These are phyloP conservation scores for Babyrousa celebensis DNA, from an alignment of 2,797 vertebrate genomes.

Conservation along the genomic window DNA sequence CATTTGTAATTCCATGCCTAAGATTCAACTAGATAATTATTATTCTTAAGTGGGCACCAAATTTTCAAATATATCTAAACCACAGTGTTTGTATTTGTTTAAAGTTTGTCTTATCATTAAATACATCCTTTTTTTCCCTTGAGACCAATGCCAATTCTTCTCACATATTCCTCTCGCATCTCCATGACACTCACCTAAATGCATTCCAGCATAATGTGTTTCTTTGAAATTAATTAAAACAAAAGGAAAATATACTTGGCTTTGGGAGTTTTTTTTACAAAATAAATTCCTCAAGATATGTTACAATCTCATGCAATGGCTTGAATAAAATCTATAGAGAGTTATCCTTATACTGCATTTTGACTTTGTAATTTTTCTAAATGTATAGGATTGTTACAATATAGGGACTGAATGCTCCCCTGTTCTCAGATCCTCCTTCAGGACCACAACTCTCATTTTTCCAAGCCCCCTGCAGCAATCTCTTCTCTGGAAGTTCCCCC, in stretches of 20 bases:
- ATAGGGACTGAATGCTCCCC: neutral
- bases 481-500: neutral
- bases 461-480: neutral
- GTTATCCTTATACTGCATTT: neutral
- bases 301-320: neutral
- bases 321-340: neutral
- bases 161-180: neutral
- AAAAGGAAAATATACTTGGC: neutral
- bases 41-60: neutral
- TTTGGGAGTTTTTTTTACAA: neutral
- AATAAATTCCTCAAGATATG: neutral
- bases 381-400: neutral
- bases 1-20: neutral
- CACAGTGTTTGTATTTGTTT: neutral
- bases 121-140: neutral
- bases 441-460: neutral
- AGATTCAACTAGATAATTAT: neutral
- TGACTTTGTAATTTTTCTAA: neutral
- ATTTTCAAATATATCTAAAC: neutral
- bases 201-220: neutral
- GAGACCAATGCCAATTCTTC: neutral
- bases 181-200: neutral
- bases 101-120: neutral
- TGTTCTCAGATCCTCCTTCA: neutral
- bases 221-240: neutral